Evolutionary conservation across 35 echinoderm and acorn worm genomes (phyloP).

Genomic region (Holothuria glaberrima): DNA sequence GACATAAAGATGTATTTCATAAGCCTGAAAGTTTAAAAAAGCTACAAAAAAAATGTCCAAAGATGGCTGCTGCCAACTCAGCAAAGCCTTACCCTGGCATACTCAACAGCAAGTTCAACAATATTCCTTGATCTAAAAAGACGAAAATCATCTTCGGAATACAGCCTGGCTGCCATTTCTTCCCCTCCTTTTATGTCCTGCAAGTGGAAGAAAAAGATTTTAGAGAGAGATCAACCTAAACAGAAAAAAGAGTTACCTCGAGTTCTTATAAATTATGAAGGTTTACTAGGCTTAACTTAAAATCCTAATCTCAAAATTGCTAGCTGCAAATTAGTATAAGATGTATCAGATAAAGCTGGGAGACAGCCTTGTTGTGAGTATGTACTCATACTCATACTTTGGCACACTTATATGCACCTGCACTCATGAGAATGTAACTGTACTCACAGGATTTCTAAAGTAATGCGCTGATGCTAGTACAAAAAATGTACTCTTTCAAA

Average conservation of each 20-base stretch:
- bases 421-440: too few species aligned
- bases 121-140: conserved; percentile 90
- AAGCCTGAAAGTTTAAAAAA: too few species aligned
- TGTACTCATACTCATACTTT: too few species aligned
- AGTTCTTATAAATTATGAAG: not conserved
- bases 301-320: too few species aligned
- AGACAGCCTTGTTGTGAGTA: too few species aligned
- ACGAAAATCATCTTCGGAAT: conserved; percentile 78
- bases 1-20: too few species aligned
- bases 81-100: conserved; percentile 80
- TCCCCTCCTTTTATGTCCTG: conserved; percentile 94
- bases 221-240: not conserved
- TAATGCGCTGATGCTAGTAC: too few species aligned
- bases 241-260: not conserved
- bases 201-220: not conserved
- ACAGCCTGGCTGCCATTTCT: conserved; percentile 73
- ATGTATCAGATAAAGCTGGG: not conserved
- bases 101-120: conserved; percentile 88
- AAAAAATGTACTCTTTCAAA: too few species aligned
- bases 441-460: too few species aligned
- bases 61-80: not conserved
- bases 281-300: not conserved
- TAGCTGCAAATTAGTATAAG: not conserved
- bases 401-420: too few species aligned
- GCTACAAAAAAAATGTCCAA: too few species aligned